Evolutionary conservation across 2,888 invertebrate species (phyloP).

Genomic region (Clunio marinus): DNA sequence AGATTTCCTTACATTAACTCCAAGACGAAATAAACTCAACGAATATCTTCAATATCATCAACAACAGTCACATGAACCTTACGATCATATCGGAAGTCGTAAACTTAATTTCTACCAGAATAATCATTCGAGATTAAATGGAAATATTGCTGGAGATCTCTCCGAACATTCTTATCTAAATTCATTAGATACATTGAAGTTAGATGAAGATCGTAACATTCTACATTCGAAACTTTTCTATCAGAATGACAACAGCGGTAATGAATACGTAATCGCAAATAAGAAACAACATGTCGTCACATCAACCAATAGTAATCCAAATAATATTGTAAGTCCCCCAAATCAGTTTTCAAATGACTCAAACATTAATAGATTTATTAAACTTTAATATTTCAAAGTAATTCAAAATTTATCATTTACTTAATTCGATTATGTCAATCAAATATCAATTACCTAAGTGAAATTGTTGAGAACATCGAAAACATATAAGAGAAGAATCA

Average conservation of each 20-base stretch:
- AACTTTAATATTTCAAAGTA: slow-evolving; percentile 28
- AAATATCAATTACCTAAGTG: slow-evolving; percentile 19
- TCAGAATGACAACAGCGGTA: slow-evolving; percentile 32
- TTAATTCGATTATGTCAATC: background rate
- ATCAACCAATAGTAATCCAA: slow-evolving; percentile 1
- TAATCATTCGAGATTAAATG: slow-evolving; percentile 1
- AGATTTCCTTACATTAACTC: slow-evolving; percentile 47
- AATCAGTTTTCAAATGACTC: slow-evolving; percentile 31
- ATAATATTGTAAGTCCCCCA: slow-evolving; percentile 36
- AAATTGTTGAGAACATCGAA: too few relatives aligned
- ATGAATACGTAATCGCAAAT: slow-evolving; percentile 33
- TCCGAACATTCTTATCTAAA: slow-evolving; percentile 24
- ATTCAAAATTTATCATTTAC: background rate
- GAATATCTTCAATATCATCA: slow-evolving; percentile 38
- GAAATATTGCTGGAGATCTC: background rate
- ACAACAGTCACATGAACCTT: slow-evolving; percentile 28
- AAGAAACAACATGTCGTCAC: slow-evolving; percentile 25
- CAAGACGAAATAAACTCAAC: slow-evolving; percentile 43
- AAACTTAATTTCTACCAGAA: slow-evolving; percentile 30
- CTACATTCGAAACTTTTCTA: slow-evolving; percentile 37
- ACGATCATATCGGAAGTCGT: slow-evolving; percentile 1
- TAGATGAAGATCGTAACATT: slow-evolving; percentile 32
- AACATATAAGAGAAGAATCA: too few relatives aligned
- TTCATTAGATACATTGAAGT: slow-evolving; percentile 32
- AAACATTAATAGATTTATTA: slow-evolving; percentile 38